Evolutionary conservation across 2,888 invertebrate species (phyloP).

Genomic region (Automeris io): DNA sequence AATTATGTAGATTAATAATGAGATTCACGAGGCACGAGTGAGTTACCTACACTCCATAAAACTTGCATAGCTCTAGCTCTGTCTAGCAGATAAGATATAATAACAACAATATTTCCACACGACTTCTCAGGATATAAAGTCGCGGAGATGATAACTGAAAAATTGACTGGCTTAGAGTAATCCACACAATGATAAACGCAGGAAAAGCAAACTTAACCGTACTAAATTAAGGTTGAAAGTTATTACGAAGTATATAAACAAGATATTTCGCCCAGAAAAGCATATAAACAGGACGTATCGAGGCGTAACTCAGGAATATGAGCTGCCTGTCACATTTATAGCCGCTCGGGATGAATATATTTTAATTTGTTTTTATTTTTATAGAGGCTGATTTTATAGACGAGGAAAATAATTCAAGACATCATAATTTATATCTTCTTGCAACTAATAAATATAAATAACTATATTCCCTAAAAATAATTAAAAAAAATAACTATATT

Average conservation of each 20-base stretch:
- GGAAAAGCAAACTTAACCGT: background rate
- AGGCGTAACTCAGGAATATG: conserved; percentile 1
- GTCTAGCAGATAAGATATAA: background rate
- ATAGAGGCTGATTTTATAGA: no score
- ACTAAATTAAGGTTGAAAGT: background rate
- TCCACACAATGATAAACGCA: background rate
- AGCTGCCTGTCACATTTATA: conserved; percentile 1
- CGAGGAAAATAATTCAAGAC: no score
- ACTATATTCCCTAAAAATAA: no score
- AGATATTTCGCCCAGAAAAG: background rate
- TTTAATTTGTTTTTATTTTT: background rate
- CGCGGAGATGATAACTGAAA: conserved; percentile 6
- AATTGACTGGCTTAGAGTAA: conserved; percentile 8
- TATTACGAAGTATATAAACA: background rate
- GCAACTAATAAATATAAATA: no score
- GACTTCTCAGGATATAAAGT: background rate
- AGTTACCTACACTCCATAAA: no score
- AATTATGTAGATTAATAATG: no score
- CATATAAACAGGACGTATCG: background rate
- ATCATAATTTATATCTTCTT: no score
- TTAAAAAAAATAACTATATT: no score
- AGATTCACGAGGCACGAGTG: no score
- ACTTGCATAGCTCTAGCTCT: no score
- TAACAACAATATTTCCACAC: conserved; percentile 2
- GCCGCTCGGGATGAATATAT: background rate